Evolutionary conservation across 2,797 vertebrate genomes (phyloP), one percentile per base, ranked within the genome.

Genomic region (Etheostoma nigrum): DNA sequence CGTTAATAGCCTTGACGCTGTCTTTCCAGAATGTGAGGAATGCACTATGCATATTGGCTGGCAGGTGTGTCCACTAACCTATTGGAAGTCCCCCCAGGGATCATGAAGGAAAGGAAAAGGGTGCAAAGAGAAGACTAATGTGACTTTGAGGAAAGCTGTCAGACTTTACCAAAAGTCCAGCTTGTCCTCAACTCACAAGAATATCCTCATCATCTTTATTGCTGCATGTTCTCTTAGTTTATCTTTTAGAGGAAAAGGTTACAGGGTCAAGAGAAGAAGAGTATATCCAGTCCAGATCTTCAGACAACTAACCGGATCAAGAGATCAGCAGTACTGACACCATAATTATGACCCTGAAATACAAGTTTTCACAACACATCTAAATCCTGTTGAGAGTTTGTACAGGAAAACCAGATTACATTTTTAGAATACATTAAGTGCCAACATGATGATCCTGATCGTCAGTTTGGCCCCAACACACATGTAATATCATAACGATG

Each of bases 21-120:
- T 83, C 74, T 84, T 91, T 91, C 81, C 86, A 95, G 89, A 89
- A 93, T 90, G 83, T 81, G 69, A 86, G 62, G 87, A 92, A 92
- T 93, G 89, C 72, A 57, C 55, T 9, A 11, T 51, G 45, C 75
- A 77, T 83, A 80, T 81, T 86, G 80, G 65, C 53, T 48, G 10
- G 66, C 42, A 57, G 68, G 67, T 68, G 74, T 52, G 71, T 78
- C 81, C 11, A 62, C 62, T 49, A 80, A 81, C 64, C 63, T 62
- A 58, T 45, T 16, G 52, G 82, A 60, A 82, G 45, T 87, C 79
- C 86, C 66, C 72, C 72, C 14, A 68, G 21, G 68, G 84, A 70
- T 82, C 72, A 61, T 69, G 64, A 62, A 44, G 19, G n/a, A 48
- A 76, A 79, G 42, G 57, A 63, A 66, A 61, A 64, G 18, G 25